Conservation (phyloP, 2,113 vertebrate species). For the Neodontobutis hainanensis region DNA sequence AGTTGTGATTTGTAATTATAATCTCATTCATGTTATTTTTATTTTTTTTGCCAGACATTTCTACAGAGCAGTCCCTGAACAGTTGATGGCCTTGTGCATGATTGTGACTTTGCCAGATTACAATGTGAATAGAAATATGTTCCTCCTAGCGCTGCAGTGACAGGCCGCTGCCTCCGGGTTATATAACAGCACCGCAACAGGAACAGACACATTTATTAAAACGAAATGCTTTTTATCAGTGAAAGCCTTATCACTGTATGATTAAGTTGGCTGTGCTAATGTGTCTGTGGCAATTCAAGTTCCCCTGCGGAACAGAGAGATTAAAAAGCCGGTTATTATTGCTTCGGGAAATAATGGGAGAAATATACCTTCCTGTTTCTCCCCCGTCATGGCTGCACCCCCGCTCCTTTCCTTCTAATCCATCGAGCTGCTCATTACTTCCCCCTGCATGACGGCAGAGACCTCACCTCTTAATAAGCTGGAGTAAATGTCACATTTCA, state of each 20-base stretch:
- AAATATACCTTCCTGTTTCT: constrained; percentile 3
- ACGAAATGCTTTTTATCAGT: constrained; percentile 29
- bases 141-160: neutral
- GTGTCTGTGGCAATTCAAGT: constrained; percentile 42
- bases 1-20: no score
- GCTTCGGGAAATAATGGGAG: constrained; percentile 10
- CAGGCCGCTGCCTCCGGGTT: constrained; percentile 5
- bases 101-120: neutral
- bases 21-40: neutral
- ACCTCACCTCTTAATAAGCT: constrained; percentile 49
- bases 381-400: neutral
- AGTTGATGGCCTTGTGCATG: neutral
- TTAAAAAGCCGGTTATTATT: constrained; percentile 22
- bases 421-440: constrained; percentile 38
- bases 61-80: neutral
- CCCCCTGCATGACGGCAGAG: constrained; percentile 28
- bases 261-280: constrained; percentile 41
- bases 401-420: neutral
- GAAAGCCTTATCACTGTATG: constrained; percentile 52
- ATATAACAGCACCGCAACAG: constrained; percentile 18
- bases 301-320: constrained; percentile 30
- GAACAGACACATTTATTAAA: constrained; percentile 42
- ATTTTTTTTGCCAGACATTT: neutral
- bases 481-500: constrained; percentile 45
- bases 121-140: neutral